These are phyloP conservation scores for Kryphioiulus occultus DNA, from an alignment of 2,888 invertebrate genomes.

Conservation along the genomic window DNA sequence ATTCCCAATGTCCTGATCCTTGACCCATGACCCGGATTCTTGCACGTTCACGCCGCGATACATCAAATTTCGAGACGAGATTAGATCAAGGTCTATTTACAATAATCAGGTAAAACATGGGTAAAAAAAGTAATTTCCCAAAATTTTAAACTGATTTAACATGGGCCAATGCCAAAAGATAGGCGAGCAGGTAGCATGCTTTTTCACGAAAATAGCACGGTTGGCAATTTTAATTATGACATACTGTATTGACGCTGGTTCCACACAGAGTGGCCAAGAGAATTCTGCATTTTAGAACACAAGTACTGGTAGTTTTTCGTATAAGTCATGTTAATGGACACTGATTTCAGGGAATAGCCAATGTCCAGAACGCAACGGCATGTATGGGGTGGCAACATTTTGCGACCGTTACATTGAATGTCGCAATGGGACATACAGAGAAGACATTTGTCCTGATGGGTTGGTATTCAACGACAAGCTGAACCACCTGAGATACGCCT, in stretches of 20 bases:
- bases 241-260: too few relatives aligned
- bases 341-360: constrained; percentile 46
- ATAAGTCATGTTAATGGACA: too few relatives aligned
- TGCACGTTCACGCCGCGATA: background rate
- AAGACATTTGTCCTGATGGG: constrained; percentile 85
- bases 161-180: too few relatives aligned
- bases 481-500: constrained; percentile 70
- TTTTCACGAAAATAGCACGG: too few relatives aligned
- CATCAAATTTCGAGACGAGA: background rate
- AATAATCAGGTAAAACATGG: background rate
- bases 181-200: too few relatives aligned
- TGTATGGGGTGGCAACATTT: constrained; percentile 83
- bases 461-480: constrained; percentile 78
- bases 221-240: too few relatives aligned
- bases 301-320: too few relatives aligned
- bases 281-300: too few relatives aligned
- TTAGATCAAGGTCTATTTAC: background rate
- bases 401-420: constrained; percentile 91
- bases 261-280: too few relatives aligned
- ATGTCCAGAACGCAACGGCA: constrained; percentile 79
- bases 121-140: background rate
- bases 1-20: background rate
- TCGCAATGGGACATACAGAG: constrained; percentile 74
- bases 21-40: background rate
- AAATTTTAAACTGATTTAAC: too few relatives aligned